Conservation (phyloP, 2,797 vertebrate species). For the Notoglanidium macrostoma region DNA sequence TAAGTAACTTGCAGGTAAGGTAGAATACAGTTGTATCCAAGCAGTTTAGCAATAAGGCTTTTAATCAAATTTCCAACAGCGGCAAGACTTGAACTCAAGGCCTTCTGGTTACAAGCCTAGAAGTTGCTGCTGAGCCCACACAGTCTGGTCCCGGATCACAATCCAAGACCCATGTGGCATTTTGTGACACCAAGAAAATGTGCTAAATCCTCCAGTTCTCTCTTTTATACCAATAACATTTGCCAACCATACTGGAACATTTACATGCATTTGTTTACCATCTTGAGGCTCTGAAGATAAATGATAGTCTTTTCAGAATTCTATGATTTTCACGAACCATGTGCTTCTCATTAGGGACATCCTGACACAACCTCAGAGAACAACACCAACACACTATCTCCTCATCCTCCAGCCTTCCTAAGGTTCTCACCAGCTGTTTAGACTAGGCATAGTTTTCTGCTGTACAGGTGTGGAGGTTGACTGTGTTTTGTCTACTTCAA, state of each 20-base stretch:
- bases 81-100: neutral
- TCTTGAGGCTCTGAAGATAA: slow-evolving; percentile 46
- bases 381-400: slow-evolving; percentile 19
- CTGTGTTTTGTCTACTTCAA: slow-evolving; percentile 21
- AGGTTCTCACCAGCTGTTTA: slow-evolving; percentile 14
- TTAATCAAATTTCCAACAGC: neutral
- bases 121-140: neutral
- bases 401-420: neutral
- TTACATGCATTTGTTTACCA: slow-evolving; percentile 57
- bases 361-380: slow-evolving; percentile 22
- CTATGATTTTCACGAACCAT: neutral
- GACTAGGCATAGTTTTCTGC: slow-evolving; percentile 14
- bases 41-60: neutral
- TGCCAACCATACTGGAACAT: slow-evolving; percentile 19
- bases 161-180: neutral
- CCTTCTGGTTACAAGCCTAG: neutral
- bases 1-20: neutral
- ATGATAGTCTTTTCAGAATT: slow-evolving; percentile 22
- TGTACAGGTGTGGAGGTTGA: slow-evolving; percentile 24
- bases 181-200: slow-evolving; percentile 1
- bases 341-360: slow-evolving; percentile 32
- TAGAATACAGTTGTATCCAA: neutral
- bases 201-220: neutral
- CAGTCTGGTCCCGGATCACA: neutral
- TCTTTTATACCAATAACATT: neutral